Evolutionary conservation across 2,113 vertebrate species (phyloP), one percentile per base, ranked within the genome.

Genomic region (Parotia lawesii): DNA sequence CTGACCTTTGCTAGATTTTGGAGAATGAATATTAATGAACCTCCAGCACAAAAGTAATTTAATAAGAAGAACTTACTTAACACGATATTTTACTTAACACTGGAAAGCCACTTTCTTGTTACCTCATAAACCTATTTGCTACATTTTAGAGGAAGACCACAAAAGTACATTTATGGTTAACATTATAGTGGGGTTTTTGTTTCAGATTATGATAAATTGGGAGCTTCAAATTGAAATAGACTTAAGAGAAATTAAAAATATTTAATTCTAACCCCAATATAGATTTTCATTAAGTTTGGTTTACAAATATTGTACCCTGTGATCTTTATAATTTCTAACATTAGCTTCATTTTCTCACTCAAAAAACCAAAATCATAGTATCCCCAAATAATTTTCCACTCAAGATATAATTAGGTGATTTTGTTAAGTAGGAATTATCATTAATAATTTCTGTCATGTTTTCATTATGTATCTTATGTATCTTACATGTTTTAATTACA

Each of bases 21-120:
- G 56, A 37, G 51, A 81, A 92, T 60, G 5, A 94, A 90, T 93
- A 81, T 88, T 86, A 86, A 96, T 77, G 60, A 84, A 44, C 37
- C 35, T 74, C 24, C 25, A 67, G 33, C 24, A 74, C 37, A 74
- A 67, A 94, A 87, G n/a, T 47, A 85, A 91, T 80, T 70, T 83
- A 85, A 90, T 53, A 53, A 81, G 42, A 56, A 82, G 86, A 73
- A 47, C 12, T 62, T 81, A n/a, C 22, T 62, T 79, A 73, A 48
- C 35, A 48, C 25, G 35, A 37, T 48, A 61, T 75, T 94, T 93
- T 56, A 37, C n/a, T 60, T 60, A 60, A 37, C 51, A n/a, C 22
- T 37, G 31, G 37, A 72, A 94, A 64, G 29, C 47, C 80, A 29
- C 16, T 80, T 69, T 40, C 8, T 56, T 25, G 18, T 64, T 81